phyloP scores from a whole-genome alignment of 2,113 vertebrate genomes.

The Sander lucioperca region DNA sequence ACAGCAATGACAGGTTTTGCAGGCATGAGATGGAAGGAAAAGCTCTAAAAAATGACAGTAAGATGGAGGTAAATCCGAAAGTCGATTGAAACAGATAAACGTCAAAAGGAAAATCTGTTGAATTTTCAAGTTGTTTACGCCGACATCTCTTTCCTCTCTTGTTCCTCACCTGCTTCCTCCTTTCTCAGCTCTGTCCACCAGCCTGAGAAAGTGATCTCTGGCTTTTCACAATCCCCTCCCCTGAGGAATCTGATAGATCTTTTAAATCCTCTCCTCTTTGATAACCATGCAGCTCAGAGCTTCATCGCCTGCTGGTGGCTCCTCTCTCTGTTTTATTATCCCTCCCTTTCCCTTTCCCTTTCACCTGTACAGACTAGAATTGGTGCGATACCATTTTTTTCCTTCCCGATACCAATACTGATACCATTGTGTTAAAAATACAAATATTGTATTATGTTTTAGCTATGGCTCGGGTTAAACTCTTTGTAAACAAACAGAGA shows the following conservation, averaged over 20 bases:
- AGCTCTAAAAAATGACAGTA: constrained; percentile 12
- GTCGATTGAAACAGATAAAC: background rate
- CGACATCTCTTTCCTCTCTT: background rate
- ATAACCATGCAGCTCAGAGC: constrained; percentile 25
- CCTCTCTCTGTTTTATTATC: background rate
- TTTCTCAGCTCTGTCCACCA: background rate
- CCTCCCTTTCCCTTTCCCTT: background rate
- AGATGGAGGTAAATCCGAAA: background rate
- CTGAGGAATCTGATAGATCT: constrained; percentile 24
- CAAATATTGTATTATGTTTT: too few species aligned
- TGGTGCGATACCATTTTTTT: too few species aligned
- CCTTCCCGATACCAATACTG: too few species aligned
- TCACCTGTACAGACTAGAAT: background rate
- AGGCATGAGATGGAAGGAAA: background rate
- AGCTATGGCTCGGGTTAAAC: too few species aligned
- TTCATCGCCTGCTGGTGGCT: constrained; percentile 12
- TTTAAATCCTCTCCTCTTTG: constrained; percentile 36
- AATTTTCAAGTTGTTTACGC: background rate
- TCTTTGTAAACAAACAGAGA: too few species aligned
- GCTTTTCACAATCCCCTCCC: constrained; percentile 2
- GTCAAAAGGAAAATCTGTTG: background rate
- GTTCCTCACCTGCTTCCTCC: background rate
- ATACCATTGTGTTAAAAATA: too few species aligned
- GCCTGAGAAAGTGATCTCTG: constrained; percentile 15
- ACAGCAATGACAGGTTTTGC: constrained; percentile 6